Evolutionary conservation across 2,113 vertebrate genomes (phyloP).

Genomic region (Plectropomus leopardus): DNA sequence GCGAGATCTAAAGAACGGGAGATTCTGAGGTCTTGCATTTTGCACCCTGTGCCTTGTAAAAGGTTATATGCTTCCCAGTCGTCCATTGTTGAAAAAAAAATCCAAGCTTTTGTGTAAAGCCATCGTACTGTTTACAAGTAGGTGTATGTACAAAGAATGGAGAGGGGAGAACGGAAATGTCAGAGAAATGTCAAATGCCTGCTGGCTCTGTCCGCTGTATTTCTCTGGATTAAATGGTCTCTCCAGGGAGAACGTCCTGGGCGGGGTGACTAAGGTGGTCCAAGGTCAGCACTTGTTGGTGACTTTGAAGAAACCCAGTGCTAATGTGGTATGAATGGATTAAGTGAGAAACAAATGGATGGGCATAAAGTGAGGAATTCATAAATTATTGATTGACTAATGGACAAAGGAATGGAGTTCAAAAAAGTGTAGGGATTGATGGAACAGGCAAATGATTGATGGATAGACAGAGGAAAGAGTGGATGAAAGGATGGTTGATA

Average conservation of each 20-base stretch:
- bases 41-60: constrained; percentile 71
- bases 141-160: constrained; percentile 78
- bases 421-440: background rate
- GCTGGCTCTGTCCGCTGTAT: constrained; percentile 75
- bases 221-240: constrained; percentile 74
- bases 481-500: background rate
- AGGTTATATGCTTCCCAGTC: constrained; percentile 77
- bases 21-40: constrained; percentile 63
- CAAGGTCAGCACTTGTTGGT: constrained; percentile 68
- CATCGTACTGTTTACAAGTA: constrained; percentile 83
- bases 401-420: constrained; percentile 5
- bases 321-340: constrained; percentile 34
- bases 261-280: constrained; percentile 55
- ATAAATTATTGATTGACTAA: constrained; percentile 36
- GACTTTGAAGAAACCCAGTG: constrained; percentile 51
- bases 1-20: constrained; percentile 49
- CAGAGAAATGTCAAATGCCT: constrained; percentile 87
- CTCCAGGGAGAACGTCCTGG: constrained; percentile 69
- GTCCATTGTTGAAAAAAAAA: constrained; percentile 72
- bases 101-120: constrained; percentile 78
- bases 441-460: background rate
- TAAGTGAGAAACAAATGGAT: constrained; percentile 30
- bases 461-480: background rate
- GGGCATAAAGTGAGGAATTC: background rate
- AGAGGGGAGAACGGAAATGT: constrained; percentile 81